Conservation (phyloP, 1,140 invertebrate genomes). For the Aphidius ervi region DNA sequence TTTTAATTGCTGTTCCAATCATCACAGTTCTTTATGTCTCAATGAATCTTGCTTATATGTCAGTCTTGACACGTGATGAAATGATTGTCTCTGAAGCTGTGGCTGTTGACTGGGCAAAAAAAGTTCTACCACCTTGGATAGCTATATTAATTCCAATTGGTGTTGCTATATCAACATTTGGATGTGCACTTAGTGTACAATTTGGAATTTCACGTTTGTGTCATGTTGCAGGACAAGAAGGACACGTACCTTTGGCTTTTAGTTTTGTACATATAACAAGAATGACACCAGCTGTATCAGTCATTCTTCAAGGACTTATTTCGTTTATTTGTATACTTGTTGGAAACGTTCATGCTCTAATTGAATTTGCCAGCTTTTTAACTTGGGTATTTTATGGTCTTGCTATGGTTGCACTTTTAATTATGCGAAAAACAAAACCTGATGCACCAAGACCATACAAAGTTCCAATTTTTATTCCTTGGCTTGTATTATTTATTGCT, state of each 20-base stretch:
- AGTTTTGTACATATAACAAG: slow-evolving; percentile 78
- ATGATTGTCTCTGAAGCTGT: slow-evolving; percentile 79
- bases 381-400: slow-evolving; percentile 86
- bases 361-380: slow-evolving; percentile 86
- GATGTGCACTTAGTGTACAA: slow-evolving; percentile 70
- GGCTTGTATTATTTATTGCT: slow-evolving; percentile 68
- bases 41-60: slow-evolving; percentile 91
- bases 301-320: slow-evolving; percentile 74
- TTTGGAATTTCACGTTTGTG: slow-evolving; percentile 76
- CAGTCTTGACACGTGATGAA: slow-evolving; percentile 75
- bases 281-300: slow-evolving; percentile 79
- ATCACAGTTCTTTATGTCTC: slow-evolving; percentile 84
- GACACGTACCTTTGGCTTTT: slow-evolving; percentile 78
- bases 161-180: slow-evolving; percentile 71
- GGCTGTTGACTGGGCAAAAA: slow-evolving; percentile 71
- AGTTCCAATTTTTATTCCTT: slow-evolving; percentile 73
- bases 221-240: slow-evolving; percentile 83
- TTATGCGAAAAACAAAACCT: slow-evolving; percentile 68
- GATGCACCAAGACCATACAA: slow-evolving; percentile 70
- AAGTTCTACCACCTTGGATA: slow-evolving; percentile 54
- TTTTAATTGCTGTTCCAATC: slow-evolving; percentile 84
- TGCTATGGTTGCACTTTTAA: slow-evolving; percentile 73
- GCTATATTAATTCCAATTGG: slow-evolving; percentile 68
- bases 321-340: slow-evolving; percentile 68
- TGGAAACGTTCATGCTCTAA: slow-evolving; percentile 73